phyloP scores from a whole-genome alignment of 1,140 invertebrate genomes.

The Diploscapter pachys region DNA sequence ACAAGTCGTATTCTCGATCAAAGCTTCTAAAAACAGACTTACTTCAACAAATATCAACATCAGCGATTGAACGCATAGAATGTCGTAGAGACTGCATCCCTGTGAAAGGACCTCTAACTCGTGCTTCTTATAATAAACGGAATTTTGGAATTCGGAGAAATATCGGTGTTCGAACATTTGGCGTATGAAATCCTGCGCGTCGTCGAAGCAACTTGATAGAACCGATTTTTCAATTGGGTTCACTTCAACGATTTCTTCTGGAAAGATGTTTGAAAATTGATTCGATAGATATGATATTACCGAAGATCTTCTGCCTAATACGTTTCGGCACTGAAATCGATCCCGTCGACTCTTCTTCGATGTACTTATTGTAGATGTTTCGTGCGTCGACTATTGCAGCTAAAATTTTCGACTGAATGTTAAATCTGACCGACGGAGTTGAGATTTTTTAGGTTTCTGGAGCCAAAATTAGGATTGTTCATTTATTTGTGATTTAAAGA shows the following conservation, averaged over 20 bases:
- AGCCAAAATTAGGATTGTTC: not conserved
- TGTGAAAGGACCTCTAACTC: conserved; percentile 24
- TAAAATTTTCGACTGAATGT: not conserved
- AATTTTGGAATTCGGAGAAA: conserved; percentile 26
- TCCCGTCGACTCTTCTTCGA: conserved; percentile 12
- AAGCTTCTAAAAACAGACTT: not conserved
- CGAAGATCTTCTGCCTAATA: conserved; percentile 18
- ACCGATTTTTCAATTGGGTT: conserved; percentile 8
- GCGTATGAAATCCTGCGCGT: conserved; percentile 23
- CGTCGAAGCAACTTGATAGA: conserved; percentile 16
- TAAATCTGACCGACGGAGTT: not conserved
- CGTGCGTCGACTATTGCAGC: conserved; percentile 16
- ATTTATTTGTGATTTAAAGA: not conserved
- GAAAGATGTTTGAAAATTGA: conserved; percentile 5
- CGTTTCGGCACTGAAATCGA: conserved; percentile 3
- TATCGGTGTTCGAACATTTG: conserved; percentile 23
- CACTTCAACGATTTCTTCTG: conserved; percentile 6
- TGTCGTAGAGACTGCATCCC: conserved; percentile 21
- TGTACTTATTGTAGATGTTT: conserved; percentile 26
- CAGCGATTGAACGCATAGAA: conserved; percentile 21
- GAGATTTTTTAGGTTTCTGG: conserved; percentile 7
- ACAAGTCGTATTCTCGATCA: no score
- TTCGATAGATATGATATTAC: not conserved
- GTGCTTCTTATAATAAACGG: conserved; percentile 26
- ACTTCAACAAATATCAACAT: conserved; percentile 26